Evolutionary conservation across 1,140 invertebrate species (phyloP).

Genomic region (Euwallacea similis): DNA sequence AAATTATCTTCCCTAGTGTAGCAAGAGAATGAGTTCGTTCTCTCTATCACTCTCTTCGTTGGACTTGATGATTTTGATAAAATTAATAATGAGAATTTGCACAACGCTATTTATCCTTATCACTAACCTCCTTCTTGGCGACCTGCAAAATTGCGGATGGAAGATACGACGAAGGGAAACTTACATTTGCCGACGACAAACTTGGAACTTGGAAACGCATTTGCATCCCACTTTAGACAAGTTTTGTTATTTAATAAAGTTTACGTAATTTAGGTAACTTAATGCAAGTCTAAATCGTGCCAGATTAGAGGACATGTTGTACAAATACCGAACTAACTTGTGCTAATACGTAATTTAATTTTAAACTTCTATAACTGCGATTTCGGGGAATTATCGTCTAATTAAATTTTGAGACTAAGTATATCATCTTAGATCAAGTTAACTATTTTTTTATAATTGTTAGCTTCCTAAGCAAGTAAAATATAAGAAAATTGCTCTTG

Average conservation of each 20-base stretch:
- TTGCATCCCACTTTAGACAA: background rate
- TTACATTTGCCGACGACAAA: background rate
- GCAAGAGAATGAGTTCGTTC: no score
- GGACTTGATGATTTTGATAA: no score
- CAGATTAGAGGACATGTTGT: background rate
- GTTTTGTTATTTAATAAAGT: conserved; percentile 3
- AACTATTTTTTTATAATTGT: no score
- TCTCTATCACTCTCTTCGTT: no score
- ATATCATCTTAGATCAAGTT: background rate
- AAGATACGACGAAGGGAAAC: background rate
- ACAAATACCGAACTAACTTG: conserved; percentile 1
- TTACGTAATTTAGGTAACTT: conserved; percentile 6
- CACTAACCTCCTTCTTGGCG: no score
- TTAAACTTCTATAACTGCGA: background rate
- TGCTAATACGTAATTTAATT: background rate
- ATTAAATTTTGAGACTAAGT: background rate
- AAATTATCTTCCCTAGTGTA: no score
- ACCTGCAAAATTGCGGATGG: no score
- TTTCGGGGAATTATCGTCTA: background rate
- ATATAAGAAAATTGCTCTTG: background rate
- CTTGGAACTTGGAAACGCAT: background rate
- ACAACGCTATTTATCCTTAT: no score
- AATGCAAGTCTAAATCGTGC: background rate
- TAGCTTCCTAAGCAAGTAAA: no score
- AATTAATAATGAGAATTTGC: no score